A percentile compares a stretch with the other conserved stretches of the same genome.
phyloP scores from a whole-genome alignment of 1,140 invertebrate species.

The Acromyrmex heyeri region DNA sequence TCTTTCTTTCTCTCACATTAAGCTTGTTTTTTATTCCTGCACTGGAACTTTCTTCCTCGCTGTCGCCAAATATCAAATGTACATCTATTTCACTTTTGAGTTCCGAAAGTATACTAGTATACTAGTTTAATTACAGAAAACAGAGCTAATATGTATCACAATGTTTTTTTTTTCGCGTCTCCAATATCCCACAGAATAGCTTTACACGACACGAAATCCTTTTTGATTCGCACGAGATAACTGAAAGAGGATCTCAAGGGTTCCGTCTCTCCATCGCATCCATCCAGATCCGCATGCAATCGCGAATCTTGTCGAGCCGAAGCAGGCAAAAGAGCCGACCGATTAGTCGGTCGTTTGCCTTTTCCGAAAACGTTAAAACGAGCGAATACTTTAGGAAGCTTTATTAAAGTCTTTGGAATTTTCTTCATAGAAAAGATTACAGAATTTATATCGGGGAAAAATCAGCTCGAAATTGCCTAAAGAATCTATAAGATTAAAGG shows the following conservation, averaged over 20 bases:
- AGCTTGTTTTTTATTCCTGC: no score
- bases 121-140: no score
- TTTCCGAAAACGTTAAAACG: neutral
- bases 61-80: no score
- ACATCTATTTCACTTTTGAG: no score
- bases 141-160: neutral
- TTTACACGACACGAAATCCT: neutral
- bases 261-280: neutral
- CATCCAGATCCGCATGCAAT: neutral
- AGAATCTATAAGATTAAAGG: neutral
- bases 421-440: neutral
- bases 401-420: neutral
- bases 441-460: neutral
- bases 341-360: slow-evolving; percentile 5
- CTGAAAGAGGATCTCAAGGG: neutral
- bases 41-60: no score
- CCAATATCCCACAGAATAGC: neutral
- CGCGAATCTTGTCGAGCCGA: neutral
- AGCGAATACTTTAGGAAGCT: neutral
- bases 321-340: neutral
- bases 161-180: neutral
- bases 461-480: neutral
- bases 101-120: no score
- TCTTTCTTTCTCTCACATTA: neutral
- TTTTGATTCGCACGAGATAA: neutral